phyloP scores from a whole-genome alignment of 2,113 vertebrate genomes.

The Astur gentilis region DNA sequence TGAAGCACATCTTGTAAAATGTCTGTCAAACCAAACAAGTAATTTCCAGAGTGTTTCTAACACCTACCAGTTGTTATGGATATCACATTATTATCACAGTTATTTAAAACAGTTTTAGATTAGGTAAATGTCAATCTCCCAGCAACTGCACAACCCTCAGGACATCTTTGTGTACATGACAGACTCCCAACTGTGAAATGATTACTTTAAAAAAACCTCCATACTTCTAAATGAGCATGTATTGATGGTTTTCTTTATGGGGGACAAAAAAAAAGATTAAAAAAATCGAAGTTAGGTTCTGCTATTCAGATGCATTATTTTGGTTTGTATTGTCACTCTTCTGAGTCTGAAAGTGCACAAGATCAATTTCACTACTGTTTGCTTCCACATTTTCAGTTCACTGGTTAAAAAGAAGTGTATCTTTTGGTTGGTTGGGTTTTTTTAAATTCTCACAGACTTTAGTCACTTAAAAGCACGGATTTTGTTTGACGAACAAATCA shows the following conservation, averaged over 20 bases:
- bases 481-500: neutral
- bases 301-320: neutral
- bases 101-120: constrained; percentile 48
- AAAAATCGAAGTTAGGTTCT: neutral
- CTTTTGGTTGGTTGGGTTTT: neutral
- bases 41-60: constrained; percentile 34
- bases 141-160: constrained; percentile 28
- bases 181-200: neutral
- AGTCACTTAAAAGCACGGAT: neutral
- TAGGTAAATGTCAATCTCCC: constrained; percentile 54
- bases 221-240: neutral
- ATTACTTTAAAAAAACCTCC: neutral
- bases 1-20: neutral
- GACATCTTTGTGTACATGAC: neutral
- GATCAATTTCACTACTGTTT: neutral
- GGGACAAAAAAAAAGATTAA: neutral
- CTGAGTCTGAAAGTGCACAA: neutral
- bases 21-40: constrained; percentile 9
- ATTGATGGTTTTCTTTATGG: neutral
- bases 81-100: constrained; percentile 45
- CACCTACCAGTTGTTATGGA: constrained; percentile 32
- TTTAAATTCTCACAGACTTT: neutral
- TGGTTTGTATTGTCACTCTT: neutral
- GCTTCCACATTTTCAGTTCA: neutral
- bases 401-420: neutral